Evolutionary conservation across 37 sponge, comb jelly and placozoan genomes (phyloP), one percentile per base, ranked within the genome.

Genomic region (Eunapius fragilis): DNA sequence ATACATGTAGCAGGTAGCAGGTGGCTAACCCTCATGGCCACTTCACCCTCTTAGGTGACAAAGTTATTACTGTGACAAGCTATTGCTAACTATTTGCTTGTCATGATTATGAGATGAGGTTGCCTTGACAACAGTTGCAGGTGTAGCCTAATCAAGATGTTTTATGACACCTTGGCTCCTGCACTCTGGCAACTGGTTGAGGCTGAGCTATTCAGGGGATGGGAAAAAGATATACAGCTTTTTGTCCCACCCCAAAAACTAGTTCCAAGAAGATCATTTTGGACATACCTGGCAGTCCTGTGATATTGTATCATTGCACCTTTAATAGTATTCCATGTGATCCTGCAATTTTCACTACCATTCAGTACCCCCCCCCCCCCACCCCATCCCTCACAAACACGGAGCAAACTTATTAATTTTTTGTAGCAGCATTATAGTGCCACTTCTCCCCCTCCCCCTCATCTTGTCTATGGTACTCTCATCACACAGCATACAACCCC

Each of bases 111-210:
- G 58, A 58, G 22, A 58, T 19, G 14, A 17, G 9, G 58, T 58
- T 58, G 14, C 58, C 19, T 58, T 58, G 58, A 58, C 58, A 58
- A 58, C 58, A 12, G 14, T 58, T 12, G 19, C 58, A 58, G 58
- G 58, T 58, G 58, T 58, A 58, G 58, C 58, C 58, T 33, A 73
- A 73, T 73, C 32, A 73, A 17, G 74, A 31, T 73, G 32, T 31
- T 73, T 2, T 73, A 19, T 17, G 58, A 58, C 58, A 58, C 6
- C 19, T 58, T 58, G 58, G 58, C 58, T 58, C 14, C 14, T 58
- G 58, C 17, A 11, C 17, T 58, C 58, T 58, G 58, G 58, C 58
- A 58, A 12, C 58, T 58, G 58, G 58, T 45, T 37, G 47, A 4
- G 38, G 27, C 36, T 24, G 17, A 75, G 25, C 33, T 36, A 30